Conservation (phyloP, 2,797 vertebrate genomes). For the Rhinophrynus dorsalis region DNA sequence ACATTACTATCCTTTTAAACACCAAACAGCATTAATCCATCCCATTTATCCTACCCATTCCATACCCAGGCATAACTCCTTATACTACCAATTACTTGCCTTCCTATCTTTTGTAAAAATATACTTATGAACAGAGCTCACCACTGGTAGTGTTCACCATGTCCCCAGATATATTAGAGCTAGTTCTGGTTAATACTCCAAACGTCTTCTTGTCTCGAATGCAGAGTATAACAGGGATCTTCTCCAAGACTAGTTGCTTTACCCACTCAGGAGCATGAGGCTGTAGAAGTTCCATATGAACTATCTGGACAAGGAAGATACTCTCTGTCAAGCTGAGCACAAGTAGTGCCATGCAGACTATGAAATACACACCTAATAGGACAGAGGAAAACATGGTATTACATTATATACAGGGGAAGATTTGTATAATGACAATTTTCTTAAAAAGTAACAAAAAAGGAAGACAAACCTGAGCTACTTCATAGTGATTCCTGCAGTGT, state of each 20-base stretch:
- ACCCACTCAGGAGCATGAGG: conserved; percentile 86
- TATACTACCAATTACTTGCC: too few relatives aligned
- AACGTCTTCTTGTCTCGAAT: conserved; percentile 72
- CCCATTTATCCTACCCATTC: too few relatives aligned
- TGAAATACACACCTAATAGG: conserved; percentile 86
- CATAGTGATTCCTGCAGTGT: too few relatives aligned
- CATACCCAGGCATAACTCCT: too few relatives aligned
- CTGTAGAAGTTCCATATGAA: conserved; percentile 94
- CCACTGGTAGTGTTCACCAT: conserved; percentile 76
- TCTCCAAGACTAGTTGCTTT: conserved; percentile 80
- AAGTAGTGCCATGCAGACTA: conserved; percentile 97
- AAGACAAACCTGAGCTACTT: too few relatives aligned
- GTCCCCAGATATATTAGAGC: conserved; percentile 66
- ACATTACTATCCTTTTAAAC: too few relatives aligned
- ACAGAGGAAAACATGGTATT: too few relatives aligned
- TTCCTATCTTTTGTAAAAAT: too few relatives aligned
- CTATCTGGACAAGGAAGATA: conserved; percentile 89
- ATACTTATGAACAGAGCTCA: conserved; percentile 53
- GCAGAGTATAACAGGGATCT: conserved; percentile 81
- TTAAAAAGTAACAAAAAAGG: too few relatives aligned
- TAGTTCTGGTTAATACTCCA: conserved; percentile 56
- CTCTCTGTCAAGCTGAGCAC: conserved; percentile 94
- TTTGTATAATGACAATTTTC: too few relatives aligned
- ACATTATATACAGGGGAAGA: too few relatives aligned
- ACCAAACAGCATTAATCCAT: too few relatives aligned